phyloP scores from a whole-genome alignment of 35 echinoderm and acorn worm genomes.

The Chiridota heheva region DNA sequence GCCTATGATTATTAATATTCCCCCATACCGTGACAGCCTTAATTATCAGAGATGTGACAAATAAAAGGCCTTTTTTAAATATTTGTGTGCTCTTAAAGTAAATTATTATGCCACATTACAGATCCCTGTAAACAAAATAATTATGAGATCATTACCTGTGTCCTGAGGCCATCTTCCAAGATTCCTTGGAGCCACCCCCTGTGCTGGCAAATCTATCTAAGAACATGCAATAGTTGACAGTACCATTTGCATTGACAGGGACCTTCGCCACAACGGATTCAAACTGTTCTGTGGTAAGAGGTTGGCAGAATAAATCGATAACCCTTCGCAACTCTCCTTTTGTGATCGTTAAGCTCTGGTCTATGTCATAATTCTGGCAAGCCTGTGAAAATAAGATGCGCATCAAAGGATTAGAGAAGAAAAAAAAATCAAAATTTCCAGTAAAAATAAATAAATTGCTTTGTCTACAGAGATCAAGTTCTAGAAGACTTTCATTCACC shows the following conservation, averaged over 20 bases:
- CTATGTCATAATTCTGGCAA: slow-evolving; percentile 98
- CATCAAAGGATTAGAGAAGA: no score
- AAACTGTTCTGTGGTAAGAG: slow-evolving; percentile 94
- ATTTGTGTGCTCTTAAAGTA: no score
- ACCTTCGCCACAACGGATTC: slow-evolving; percentile 91
- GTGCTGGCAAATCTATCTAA: slow-evolving; percentile 80
- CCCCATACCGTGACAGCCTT: no score
- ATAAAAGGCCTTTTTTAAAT: no score
- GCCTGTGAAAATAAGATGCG: slow-evolving; percentile 47
- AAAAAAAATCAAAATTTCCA: no score
- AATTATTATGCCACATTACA: no score
- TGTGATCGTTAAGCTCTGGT: slow-evolving; percentile 91
- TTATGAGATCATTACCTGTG: slow-evolving; percentile 73
- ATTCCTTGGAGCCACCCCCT: slow-evolving; percentile 63
- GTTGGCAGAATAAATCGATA: slow-evolving; percentile 80
- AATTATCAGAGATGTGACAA: no score
- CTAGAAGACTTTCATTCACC: no score
- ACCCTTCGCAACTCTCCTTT: slow-evolving; percentile 93
- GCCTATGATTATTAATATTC: no score
- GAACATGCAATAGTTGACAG: slow-evolving; percentile 86
- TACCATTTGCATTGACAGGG: slow-evolving; percentile 76
- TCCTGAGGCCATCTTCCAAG: slow-evolving; percentile 87
- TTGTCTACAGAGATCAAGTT: no score
- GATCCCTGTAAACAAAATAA: no score
- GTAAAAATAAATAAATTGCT: no score